Conservation (phyloP, 2,113 vertebrate genomes). For the Pongo abelii region DNA sequence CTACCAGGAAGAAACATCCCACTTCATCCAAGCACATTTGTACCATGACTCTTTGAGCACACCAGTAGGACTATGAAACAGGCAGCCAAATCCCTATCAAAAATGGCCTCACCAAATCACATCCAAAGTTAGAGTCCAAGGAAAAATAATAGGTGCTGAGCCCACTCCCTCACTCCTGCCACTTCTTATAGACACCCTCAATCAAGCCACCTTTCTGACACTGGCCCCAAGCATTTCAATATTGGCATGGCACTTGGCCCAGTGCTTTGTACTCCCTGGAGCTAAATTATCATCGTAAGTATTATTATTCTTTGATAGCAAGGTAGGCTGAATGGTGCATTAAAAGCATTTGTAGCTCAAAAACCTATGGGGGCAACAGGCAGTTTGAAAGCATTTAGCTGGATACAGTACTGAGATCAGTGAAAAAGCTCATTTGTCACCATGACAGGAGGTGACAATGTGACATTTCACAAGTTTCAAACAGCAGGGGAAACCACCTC, state of each 20-base stretch:
- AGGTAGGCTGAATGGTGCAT: constrained; percentile 24
- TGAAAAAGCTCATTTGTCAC: constrained; percentile 68
- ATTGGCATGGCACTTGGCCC: background rate
- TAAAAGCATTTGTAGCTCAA: constrained; percentile 49
- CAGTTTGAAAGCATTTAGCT: constrained; percentile 53
- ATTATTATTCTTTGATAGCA: constrained; percentile 9
- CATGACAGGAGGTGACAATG: constrained; percentile 45
- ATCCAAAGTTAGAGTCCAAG: background rate
- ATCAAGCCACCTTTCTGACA: background rate
- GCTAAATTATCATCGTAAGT: constrained; percentile 3
- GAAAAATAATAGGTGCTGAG: background rate
- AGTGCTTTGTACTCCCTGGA: background rate
- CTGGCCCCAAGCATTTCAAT: background rate
- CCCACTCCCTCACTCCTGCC: background rate
- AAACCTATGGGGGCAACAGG: constrained; percentile 10
- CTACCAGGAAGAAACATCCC: background rate
- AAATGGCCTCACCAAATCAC: background rate
- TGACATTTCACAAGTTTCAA: constrained; percentile 73
- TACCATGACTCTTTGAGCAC: background rate
- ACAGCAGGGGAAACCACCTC: constrained; percentile 56
- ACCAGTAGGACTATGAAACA: background rate
- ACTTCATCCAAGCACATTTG: background rate
- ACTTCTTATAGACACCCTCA: background rate
- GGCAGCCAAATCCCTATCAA: background rate
- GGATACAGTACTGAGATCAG: constrained; percentile 46